Conservation (phyloP, 2,113 vertebrate species). For the Brienomyrus longianalis region DNA sequence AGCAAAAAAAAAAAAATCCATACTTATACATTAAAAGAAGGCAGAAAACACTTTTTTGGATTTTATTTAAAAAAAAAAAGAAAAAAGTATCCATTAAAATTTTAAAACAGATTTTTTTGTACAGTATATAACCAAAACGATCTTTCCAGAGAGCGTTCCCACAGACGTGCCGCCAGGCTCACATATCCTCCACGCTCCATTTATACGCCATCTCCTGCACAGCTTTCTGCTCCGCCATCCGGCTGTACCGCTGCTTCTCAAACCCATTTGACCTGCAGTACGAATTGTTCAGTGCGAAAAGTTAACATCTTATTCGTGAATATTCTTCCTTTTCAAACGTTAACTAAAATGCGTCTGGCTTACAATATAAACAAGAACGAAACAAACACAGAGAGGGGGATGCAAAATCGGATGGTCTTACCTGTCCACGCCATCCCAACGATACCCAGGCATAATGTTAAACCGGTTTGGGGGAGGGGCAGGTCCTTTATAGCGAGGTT, state of each 20-base stretch:
- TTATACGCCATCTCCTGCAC: constrained; percentile 86
- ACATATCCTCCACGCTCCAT: constrained; percentile 98
- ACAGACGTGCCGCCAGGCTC: background rate
- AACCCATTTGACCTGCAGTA: constrained; percentile 84
- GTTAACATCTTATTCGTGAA: background rate
- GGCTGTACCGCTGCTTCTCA: constrained; percentile 79
- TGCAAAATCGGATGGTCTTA: constrained; percentile 34
- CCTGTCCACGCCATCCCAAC: constrained; percentile 96
- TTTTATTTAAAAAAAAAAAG: background rate
- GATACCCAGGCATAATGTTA: constrained; percentile 83
- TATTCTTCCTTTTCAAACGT: background rate
- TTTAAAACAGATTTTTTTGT: background rate
- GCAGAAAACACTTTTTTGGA: background rate
- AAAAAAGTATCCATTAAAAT: background rate
- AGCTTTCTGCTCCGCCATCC: constrained; percentile 80
- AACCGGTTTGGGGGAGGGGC: constrained; percentile 86
- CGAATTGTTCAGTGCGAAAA: background rate
- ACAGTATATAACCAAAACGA: background rate
- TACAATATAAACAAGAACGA: background rate
- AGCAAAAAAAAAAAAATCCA: too few relatives aligned
- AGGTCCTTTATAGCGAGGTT: constrained; percentile 80
- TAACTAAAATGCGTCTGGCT: background rate
- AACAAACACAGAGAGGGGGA: background rate
- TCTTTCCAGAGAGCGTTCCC: background rate
- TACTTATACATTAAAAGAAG: background rate